phyloP scores from a whole-genome alignment of 1,140 invertebrate genomes.

The Bacillus rossius region DNA sequence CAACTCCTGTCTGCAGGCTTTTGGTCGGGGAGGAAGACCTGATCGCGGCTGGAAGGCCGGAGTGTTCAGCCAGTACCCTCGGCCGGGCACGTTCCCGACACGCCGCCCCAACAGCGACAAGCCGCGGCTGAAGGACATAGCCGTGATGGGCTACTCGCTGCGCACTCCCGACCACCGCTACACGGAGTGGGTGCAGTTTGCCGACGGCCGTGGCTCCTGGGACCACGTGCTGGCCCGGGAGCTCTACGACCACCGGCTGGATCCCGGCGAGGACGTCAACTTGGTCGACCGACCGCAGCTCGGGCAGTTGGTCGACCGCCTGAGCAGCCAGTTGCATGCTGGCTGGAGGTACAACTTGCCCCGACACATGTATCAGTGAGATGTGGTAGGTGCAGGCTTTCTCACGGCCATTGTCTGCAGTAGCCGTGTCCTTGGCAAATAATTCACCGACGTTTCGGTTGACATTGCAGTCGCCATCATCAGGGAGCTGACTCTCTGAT shows the following conservation, averaged over 20 bases:
- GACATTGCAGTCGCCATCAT: no score
- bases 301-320: background rate
- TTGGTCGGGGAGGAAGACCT: no score
- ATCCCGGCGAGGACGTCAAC: conserved; percentile 65
- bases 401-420: no score
- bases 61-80: conserved; percentile 74
- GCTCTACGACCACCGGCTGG: conserved; percentile 64
- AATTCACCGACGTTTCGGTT: no score
- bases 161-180: background rate
- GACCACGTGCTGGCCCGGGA: conserved; percentile 55
- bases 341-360: conserved; percentile 14
- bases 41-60: conserved; percentile 22
- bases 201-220: conserved; percentile 51
- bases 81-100: conserved; percentile 61
- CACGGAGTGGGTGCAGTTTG: conserved; percentile 11
- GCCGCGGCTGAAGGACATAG: conserved; percentile 66
- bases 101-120: conserved; percentile 67
- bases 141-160: conserved; percentile 65
- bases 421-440: no score
- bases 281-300: conserved; percentile 38
- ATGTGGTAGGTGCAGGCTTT: no score
- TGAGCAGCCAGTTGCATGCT: conserved; percentile 5
- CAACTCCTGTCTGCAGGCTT: no score
- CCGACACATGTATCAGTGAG: background rate
- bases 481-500: no score